Percentiles rank a stretch among this genome's conserved stretches.
These are phyloP conservation scores for Papilio dardanus DNA, from an alignment of 1,140 invertebrate species.

Conservation along the genomic window DNA sequence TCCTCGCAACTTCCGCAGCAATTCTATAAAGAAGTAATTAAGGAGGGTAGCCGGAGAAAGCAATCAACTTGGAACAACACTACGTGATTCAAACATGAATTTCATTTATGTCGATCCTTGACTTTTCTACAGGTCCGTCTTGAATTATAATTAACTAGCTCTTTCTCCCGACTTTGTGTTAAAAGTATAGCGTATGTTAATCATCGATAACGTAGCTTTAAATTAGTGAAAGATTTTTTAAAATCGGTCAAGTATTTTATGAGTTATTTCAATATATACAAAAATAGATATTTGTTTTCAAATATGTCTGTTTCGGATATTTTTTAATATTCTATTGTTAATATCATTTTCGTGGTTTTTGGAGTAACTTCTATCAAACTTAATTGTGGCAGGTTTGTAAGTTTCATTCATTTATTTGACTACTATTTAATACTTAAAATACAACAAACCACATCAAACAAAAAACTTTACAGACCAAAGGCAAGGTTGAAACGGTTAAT, in stretches of 20 bases:
- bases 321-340: neutral
- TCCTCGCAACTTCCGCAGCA: conserved; percentile 3
- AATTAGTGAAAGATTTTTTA: too few relatives aligned
- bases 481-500: neutral
- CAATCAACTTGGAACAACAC: conserved; percentile 14
- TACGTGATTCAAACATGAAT: conserved; percentile 19
- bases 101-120: neutral
- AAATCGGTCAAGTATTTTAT: too few relatives aligned
- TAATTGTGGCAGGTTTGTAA: neutral
- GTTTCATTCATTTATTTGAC: neutral
- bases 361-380: neutral
- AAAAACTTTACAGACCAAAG: neutral
- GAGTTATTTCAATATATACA: too few relatives aligned
- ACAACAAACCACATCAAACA: neutral
- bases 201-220: too few relatives aligned
- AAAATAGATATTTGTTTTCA: too few relatives aligned
- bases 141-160: neutral
- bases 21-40: conserved; percentile 25
- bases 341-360: neutral
- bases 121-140: neutral
- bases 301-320: too few relatives aligned
- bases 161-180: too few relatives aligned
- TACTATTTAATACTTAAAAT: neutral
- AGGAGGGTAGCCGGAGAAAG: neutral
- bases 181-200: too few relatives aligned